Conservation (phyloP, 2,113 vertebrate genomes). For the Ctenomys sociabilis region DNA sequence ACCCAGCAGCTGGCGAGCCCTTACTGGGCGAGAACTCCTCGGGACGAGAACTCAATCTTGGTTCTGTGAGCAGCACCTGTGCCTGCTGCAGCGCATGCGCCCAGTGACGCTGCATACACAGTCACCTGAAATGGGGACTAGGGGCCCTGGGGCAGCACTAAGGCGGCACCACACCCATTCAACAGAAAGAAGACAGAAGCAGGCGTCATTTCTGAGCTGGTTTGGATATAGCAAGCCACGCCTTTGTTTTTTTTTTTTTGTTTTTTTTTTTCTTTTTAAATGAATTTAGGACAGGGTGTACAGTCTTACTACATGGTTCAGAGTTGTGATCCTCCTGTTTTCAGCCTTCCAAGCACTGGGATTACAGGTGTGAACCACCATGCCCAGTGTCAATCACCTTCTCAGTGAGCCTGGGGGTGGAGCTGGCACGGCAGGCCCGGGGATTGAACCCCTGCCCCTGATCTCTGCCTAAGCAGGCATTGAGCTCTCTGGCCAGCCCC, state of each 20-base stretch:
- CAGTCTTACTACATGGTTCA: too few relatives aligned
- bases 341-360: too few relatives aligned
- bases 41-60: not conserved
- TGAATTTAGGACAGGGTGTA: too few relatives aligned
- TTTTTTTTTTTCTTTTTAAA: too few relatives aligned
- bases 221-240: not conserved
- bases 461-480: too few relatives aligned
- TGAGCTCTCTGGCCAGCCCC: too few relatives aligned
- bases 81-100: not conserved
- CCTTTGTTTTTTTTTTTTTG: too few relatives aligned
- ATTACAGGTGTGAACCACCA: too few relatives aligned
- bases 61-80: not conserved
- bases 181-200: not conserved
- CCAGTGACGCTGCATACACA: not conserved
- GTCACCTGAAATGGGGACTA: not conserved
- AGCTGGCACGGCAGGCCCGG: too few relatives aligned
- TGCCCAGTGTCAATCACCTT: too few relatives aligned
- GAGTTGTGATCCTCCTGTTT: not conserved
- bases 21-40: not conserved
- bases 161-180: not conserved
- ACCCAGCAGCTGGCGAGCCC: not conserved
- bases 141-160: not conserved
- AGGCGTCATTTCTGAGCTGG: rapidly evolving
- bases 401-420: too few relatives aligned
- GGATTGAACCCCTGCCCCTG: too few relatives aligned